phyloP scores from a whole-genome alignment of 2,888 invertebrate species.

The Ariolimax columbianus region DNA sequence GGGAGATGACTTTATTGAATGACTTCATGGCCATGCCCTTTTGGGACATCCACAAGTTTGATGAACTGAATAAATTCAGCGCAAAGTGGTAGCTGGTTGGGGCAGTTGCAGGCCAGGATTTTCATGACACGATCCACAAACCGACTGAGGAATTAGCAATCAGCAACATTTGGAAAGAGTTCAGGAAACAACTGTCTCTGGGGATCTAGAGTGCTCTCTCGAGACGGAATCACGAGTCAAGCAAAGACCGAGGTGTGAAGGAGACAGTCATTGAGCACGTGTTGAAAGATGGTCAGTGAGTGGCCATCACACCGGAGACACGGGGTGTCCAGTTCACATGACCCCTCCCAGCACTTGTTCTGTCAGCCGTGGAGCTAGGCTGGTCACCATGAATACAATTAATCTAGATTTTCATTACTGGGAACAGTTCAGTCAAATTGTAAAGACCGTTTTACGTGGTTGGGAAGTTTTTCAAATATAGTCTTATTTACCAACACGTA shows the following conservation, averaged over 20 bases:
- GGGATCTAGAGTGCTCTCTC: slow-evolving; percentile 6
- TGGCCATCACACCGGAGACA: not conserved
- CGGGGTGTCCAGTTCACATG: slow-evolving; percentile 1
- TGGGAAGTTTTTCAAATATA: too few species aligned
- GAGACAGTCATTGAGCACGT: not conserved
- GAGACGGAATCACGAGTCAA: slow-evolving; percentile 19
- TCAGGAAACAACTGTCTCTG: not conserved
- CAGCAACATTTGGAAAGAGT: slow-evolving; percentile 17
- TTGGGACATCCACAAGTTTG: slow-evolving; percentile 13
- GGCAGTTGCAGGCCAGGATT: not conserved
- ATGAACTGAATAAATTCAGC: not conserved
- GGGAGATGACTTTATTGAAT: not conserved
- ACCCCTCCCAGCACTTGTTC: not conserved
- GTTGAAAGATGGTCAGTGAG: slow-evolving; percentile 25
- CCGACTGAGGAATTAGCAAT: slow-evolving; percentile 26
- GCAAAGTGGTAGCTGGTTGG: not conserved
- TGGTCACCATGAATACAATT: not conserved
- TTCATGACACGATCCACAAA: not conserved
- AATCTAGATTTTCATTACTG: not conserved
- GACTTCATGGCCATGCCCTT: not conserved
- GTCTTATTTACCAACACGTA: too few species aligned
- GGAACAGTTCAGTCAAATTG: not conserved
- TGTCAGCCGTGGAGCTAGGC: not conserved
- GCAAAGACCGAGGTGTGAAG: slow-evolving; percentile 23
- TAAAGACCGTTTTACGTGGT: not conserved